phyloP scores from a whole-genome alignment of 2,888 invertebrate species.

The Ochropacha duplaris region DNA sequence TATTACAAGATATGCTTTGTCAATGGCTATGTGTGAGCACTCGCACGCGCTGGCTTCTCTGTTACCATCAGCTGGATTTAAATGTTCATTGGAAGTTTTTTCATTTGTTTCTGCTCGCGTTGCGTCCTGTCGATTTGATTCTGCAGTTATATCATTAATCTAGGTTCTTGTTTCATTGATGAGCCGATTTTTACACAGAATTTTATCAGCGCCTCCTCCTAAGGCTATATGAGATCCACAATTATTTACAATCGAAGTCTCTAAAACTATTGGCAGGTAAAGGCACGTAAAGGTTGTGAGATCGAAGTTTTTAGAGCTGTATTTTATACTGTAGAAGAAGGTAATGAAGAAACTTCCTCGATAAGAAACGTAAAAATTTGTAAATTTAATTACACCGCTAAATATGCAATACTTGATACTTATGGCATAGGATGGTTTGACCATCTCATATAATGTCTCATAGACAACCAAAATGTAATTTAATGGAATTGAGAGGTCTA shows the following conservation, averaged over 20 bases:
- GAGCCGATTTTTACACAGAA: not conserved
- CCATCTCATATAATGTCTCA: not conserved
- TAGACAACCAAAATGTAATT: not conserved
- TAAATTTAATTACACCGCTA: not conserved
- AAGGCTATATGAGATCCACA: not conserved
- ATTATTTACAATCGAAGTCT: not conserved
- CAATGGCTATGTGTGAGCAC: slow-evolving; percentile 80
- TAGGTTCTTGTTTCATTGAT: not conserved
- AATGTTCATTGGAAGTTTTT: slow-evolving; percentile 44
- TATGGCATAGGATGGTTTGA: not conserved
- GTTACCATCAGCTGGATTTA: slow-evolving; percentile 69
- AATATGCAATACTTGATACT: not conserved
- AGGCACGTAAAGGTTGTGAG: not conserved
- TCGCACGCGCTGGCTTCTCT: slow-evolving; percentile 53
- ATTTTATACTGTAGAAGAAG: not conserved
- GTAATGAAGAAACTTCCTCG: slow-evolving; percentile 3
- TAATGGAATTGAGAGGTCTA: not conserved
- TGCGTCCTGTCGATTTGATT: not conserved
- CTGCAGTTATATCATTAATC: not conserved
- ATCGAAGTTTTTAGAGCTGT: not conserved
- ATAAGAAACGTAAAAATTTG: not conserved
- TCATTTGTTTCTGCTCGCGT: slow-evolving; percentile 17
- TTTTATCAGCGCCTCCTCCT: not conserved
- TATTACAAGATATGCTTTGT: slow-evolving; percentile 84
- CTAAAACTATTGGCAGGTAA: not conserved